Base-by-base conservation (phyloP, 2,888 invertebrate species). In the Onthophagus sagittarius region DNA sequence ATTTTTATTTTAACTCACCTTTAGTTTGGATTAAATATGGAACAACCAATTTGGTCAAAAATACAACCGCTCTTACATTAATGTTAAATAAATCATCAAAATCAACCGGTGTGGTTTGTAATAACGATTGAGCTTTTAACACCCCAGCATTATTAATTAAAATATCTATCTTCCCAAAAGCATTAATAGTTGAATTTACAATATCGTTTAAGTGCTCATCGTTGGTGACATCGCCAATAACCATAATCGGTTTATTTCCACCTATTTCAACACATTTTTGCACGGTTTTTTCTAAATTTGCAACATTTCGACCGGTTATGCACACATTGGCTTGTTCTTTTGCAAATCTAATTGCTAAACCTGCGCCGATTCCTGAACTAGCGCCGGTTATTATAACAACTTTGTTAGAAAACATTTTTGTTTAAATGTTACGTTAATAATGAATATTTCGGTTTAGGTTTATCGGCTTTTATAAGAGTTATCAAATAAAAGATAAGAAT, bases 301-400 rank as follows among this genome's bases (percentile, higher is more conserved):
- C 88, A 69, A 86, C 83, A 82, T 94, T 94, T 79, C 95, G 88
- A 85, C 89, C 95, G 83, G 88, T 91, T 81, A 89, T 88, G 15
- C 92, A 90, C n/a, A 96, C 83, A 73, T 88, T 89, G 0, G 94
- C 94, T 23, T 94, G 95, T 64, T 93, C 86, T 80, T 89, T 88
- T 0, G 94, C 91, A 78, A 96, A 89, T 79, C 92, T 90, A 75
- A 93, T 86, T 0, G 95, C 94, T 6, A 94, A 93, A 5, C 93
- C 93, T 63, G 92, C 92, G 3, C 96, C 96, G 76, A 96, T 95
- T 4, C 95, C 95, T 13, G 94, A 94, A 84, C 94, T 94, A 0
- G 94, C 94, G 69, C 95, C 95, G 69, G 93, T 93, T 76, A 93
- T 89, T 70, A 93, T 85, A 7, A 93, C 90, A 4, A 93, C 92